These are phyloP conservation scores for Aleiodes alternator DNA, from an alignment of 2,888 invertebrate species.

Conservation along the genomic window DNA sequence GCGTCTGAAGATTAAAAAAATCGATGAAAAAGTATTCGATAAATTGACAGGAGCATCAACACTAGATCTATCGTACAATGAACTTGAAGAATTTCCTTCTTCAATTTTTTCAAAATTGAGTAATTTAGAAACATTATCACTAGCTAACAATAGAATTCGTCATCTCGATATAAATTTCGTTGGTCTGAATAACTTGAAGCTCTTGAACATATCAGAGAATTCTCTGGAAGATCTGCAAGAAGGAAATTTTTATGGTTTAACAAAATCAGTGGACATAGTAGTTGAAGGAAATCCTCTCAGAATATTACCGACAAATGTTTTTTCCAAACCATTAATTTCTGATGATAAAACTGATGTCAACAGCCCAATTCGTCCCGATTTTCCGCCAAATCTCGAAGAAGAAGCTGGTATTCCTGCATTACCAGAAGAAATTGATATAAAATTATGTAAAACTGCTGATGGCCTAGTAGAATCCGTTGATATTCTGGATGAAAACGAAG, in stretches of 20 bases:
- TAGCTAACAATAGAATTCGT: slow-evolving; percentile 52
- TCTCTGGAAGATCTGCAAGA: slow-evolving; percentile 56
- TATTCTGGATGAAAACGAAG: slow-evolving; percentile 45
- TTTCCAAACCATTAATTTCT: slow-evolving; percentile 55
- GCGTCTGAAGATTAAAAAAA: slow-evolving; percentile 50
- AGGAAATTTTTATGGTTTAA: slow-evolving; percentile 61
- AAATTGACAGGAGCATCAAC: slow-evolving; percentile 50
- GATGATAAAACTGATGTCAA: slow-evolving; percentile 35
- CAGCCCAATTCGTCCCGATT: neutral
- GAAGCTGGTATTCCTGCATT: neutral
- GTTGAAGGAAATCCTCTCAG: slow-evolving; percentile 57
- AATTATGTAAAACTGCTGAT: slow-evolving; percentile 56
- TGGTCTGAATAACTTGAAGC: slow-evolving; percentile 60
- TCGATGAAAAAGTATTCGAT: slow-evolving; percentile 53
- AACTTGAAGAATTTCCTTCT: slow-evolving; percentile 55
- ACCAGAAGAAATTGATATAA: slow-evolving; percentile 43
- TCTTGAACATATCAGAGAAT: slow-evolving; percentile 61
- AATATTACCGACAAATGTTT: slow-evolving; percentile 60
- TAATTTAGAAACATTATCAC: slow-evolving; percentile 56
- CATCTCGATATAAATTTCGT: slow-evolving; percentile 49
- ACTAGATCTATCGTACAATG: slow-evolving; percentile 59
- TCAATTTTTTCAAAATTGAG: slow-evolving; percentile 61
- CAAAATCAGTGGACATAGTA: slow-evolving; percentile 54
- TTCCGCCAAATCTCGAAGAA: neutral
- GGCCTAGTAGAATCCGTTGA: slow-evolving; percentile 54